phyloP scores from a whole-genome alignment of 2,113 vertebrate genomes.

The Lagopus leucura region DNA sequence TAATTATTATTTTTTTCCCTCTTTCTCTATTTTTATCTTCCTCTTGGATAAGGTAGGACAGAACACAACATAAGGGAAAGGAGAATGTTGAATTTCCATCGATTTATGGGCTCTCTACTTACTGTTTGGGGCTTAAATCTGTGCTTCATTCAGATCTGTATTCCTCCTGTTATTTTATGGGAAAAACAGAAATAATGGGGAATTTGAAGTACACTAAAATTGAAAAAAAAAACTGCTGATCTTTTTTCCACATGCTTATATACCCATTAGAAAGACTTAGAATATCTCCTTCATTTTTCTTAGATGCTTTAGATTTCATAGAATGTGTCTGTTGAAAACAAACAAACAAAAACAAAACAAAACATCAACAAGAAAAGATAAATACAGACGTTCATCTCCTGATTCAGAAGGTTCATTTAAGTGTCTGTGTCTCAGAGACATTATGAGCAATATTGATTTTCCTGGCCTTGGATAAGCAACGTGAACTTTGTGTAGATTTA shows the following conservation, averaged over 20 bases:
- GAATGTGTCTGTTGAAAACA: not conserved
- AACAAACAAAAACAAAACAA: not conserved
- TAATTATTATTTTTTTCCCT: not conserved
- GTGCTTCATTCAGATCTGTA: not conserved
- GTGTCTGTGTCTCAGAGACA: conserved; percentile 15
- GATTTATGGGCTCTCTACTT: not conserved
- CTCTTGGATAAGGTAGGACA: not conserved
- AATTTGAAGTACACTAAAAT: not conserved
- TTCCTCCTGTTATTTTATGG: not conserved
- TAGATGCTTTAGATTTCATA: not conserved
- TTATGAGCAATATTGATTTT: conserved; percentile 71
- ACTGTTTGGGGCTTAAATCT: not conserved
- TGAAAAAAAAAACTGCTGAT: not conserved
- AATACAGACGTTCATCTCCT: not conserved
- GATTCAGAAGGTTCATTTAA: conserved; percentile 22
- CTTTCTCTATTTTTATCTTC: not conserved
- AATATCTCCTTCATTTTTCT: not conserved
- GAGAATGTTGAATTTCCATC: not conserved
- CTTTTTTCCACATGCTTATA: not conserved
- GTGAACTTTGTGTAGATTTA: conserved; percentile 47
- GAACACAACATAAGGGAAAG: not conserved
- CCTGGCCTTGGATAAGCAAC: conserved; percentile 50
- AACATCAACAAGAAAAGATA: not conserved
- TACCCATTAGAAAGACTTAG: not conserved
- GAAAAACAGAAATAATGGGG: not conserved